These are phyloP conservation scores for Prosapia bicincta DNA, from an alignment of 2,888 invertebrate genomes.

Conservation along the genomic window DNA sequence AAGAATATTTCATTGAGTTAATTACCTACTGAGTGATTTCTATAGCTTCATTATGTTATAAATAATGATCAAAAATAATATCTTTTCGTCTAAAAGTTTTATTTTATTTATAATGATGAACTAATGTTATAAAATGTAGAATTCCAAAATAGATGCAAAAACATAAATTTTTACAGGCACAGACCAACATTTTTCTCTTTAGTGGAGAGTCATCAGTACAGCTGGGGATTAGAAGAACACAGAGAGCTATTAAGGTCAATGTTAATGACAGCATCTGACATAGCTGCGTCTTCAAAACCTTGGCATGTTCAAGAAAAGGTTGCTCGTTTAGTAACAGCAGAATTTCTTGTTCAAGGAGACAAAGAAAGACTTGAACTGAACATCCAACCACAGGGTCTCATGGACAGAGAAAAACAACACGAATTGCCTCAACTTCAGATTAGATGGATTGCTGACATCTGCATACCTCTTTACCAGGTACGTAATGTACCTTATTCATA, in stretches of 20 bases:
- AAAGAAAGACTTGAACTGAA: constrained; percentile 51
- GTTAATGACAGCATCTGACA: constrained; percentile 57
- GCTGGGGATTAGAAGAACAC: constrained; percentile 48
- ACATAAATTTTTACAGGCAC: constrained; percentile 43
- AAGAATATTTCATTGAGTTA: too few relatives aligned
- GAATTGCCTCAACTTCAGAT: constrained; percentile 56
- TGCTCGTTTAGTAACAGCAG: constrained; percentile 51
- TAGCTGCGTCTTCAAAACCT: constrained; percentile 57
- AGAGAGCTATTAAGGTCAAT: constrained; percentile 49
- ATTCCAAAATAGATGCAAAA: background rate
- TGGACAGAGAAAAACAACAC: constrained; percentile 55
- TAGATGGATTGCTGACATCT: constrained; percentile 47
- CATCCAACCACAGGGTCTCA: constrained; percentile 53
- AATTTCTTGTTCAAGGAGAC: constrained; percentile 54
- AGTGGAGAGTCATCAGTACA: constrained; percentile 46
- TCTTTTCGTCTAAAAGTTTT: background rate
- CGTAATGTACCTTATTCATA: too few relatives aligned
- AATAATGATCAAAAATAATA: background rate
- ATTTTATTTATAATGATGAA: too few relatives aligned
- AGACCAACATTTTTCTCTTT: constrained; percentile 50
- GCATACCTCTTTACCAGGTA: constrained; percentile 51
- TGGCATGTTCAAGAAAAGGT: constrained; percentile 55
- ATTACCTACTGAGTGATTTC: too few relatives aligned
- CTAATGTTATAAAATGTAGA: too few relatives aligned
- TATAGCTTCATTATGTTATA: too few relatives aligned